Base-by-base conservation (phyloP, 2,797 vertebrate species). In the Okamejei kenojei region DNA sequence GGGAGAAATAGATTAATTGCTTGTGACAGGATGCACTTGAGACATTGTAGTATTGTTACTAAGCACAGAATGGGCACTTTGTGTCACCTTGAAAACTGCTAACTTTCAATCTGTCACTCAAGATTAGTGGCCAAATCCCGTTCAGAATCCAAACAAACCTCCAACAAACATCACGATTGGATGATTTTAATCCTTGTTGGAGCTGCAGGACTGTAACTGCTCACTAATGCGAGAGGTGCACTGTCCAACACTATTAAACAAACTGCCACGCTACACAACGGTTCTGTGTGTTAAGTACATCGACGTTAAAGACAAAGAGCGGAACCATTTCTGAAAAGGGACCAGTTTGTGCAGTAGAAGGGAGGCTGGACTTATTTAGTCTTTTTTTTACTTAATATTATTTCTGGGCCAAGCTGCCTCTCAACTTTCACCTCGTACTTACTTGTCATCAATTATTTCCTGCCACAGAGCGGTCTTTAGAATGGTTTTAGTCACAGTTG, bases 31-130 rank as follows among this genome's bases (percentile, higher is more conserved):
- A 92, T 74, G 93, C 94, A 95, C 93, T 93, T 93, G 17, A 93
- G 94, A 94, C 94, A 95, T 94, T 95, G 94, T 94, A 38, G 93
- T 94, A 94, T 95, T 95, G 95, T 95, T 95, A 79, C 91, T 0
- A 0, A 35, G 77, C 93, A 94, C 82, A 93, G 94, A 94, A 93
- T 93, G 93, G 94, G 93, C 65, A 93, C 94, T 94, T 94, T 35
- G 0, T 5, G 90, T 91, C 93, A 73, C 94, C 61, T 80, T 94
- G 84, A 93, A 94, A 94, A 94, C 93, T 93, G 94, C 80, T 93
- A 93, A 93, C 78, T 71, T 82, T 93, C 86, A 19, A 0, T 0
- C 21, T 73, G 90, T 92, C 90, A 92, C 90, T 92, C 90, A 92
- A 92, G 90, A 92, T 92, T 92, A 92, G 90, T 68, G 32, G 23